Conservation (phyloP, 1,140 invertebrate genomes). For the Ostrea edulis region DNA sequence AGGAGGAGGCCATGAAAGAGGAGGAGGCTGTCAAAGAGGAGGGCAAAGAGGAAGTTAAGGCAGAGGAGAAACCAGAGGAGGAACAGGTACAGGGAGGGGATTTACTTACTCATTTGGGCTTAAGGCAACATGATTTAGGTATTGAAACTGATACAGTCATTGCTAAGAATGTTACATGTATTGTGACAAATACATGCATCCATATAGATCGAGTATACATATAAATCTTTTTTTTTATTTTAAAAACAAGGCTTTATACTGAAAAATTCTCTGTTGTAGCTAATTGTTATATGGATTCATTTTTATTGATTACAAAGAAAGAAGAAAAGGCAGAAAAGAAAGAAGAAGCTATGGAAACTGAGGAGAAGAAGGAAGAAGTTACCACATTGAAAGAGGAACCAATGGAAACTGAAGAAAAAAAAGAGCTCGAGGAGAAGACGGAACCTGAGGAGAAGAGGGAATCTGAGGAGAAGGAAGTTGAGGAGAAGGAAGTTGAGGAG, state of each 20-base stretch:
- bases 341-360: constrained; percentile 67
- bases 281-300: background rate
- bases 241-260: no score
- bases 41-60: constrained; percentile 63
- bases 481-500: constrained; percentile 52
- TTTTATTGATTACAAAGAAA: constrained; percentile 54
- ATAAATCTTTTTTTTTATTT: no score
- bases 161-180: no score
- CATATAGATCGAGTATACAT: no score
- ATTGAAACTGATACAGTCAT: no score
- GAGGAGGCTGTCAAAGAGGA: constrained; percentile 80
- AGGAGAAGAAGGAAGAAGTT: constrained; percentile 62
- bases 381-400: constrained; percentile 69
- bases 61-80: constrained; percentile 44
- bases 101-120: no score
- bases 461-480: constrained; percentile 62
- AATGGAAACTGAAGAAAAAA: constrained; percentile 50
- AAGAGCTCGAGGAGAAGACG: constrained; percentile 63
- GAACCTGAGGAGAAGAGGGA: constrained; percentile 67
- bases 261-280: no score
- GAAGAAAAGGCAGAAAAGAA: constrained; percentile 75
- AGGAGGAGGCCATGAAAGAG: constrained; percentile 63
- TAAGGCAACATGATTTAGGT: no score
- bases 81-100: constrained; percentile 24
- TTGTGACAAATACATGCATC: no score